phyloP scores from a whole-genome alignment of 2,113 vertebrate species.

The Felis catus region F.catus_Fca126_mat1.0 CM031413.1:92837001-92837500 shows the following conservation, averaged over 20 bases:
- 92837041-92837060: no score
- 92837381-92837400: background rate
- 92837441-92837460: background rate
- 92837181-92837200: background rate
- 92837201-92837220: background rate
- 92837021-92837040: no score
- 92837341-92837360: background rate
- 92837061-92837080: no score
- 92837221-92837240: background rate
- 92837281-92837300: background rate
- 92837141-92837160: background rate
- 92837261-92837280: background rate
- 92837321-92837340: background rate
- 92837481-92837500: background rate
- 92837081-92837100: background rate
- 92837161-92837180: background rate
- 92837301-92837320: background rate
- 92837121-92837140: background rate
- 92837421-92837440: background rate
- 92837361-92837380: background rate
- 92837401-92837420: background rate
- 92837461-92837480: slow-evolving; percentile 3
- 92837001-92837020: no score
- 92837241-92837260: background rate
- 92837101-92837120: background rate